Base-by-base conservation (phyloP, 2,113 vertebrate species). In the Albula glossodonta region DNA sequence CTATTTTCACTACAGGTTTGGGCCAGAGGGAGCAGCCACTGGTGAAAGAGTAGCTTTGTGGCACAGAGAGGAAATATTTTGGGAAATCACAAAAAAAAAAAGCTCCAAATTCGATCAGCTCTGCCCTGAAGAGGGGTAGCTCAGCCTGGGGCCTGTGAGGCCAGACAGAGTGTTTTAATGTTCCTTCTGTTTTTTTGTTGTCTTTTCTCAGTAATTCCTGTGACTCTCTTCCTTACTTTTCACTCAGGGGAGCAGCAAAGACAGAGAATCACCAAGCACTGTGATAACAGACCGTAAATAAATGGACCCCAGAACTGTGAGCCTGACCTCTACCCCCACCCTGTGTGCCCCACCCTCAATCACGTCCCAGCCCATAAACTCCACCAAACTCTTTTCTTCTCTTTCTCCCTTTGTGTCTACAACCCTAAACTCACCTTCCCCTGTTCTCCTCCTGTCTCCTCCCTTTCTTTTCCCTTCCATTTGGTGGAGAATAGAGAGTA, bases 271-370 rank as follows among this genome's bases (percentile, higher is more conserved):
- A 92, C 91, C 91, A 89, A 95, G 91, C 95, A 96, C 95, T 96
- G 95, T 96, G 95, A 96, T 91, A 92, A 94, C 90, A 94, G 93
- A 94, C 93, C 92, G 93, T 92, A 94, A 91, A 41, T 41, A 41
- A 87, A 92, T 89, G 92, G 94, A 95, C 94, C 93, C 86, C 93
- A 85, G 88, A 91, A 94, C 94, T 94, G 94, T 95, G 94, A 95
- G 90, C 89, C 91, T 88, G 90, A 86, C n/a, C 60, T 56, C 2
- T 41, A 86, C 89, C 89, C 90, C 90, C 87, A 41, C 52, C 82
- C 80, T 77, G 80, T 87, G 7, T 19, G 2, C 17, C 53, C 49
- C 41, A 52, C 8, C 77, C 78, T 3, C 41, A 15, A 48, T 57
- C 78, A 60, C 13, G 53, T 10, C 15, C 48, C 48, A 51, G 49